These are phyloP conservation scores for Arrhopalites spinosus DNA, from an alignment of 2,888 invertebrate species.

Conservation along the genomic window DNA sequence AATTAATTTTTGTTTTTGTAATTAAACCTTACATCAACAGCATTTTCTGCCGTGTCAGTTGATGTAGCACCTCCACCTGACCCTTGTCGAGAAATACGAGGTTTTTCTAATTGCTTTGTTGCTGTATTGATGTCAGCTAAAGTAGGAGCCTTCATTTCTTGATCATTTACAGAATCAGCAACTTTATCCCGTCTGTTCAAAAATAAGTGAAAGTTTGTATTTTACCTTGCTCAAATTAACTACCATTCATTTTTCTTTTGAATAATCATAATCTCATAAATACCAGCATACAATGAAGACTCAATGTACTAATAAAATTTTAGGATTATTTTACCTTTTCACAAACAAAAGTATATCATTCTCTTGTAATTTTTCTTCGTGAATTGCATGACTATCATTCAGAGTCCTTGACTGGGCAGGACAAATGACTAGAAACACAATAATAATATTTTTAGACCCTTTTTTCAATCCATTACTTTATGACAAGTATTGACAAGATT, in stretches of 20 bases:
- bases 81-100: slow-evolving; percentile 32
- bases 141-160: slow-evolving; percentile 62
- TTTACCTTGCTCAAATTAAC: too few species aligned
- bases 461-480: not conserved
- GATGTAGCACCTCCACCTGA: not conserved
- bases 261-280: too few species aligned
- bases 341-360: slow-evolving; percentile 58
- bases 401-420: slow-evolving; percentile 59
- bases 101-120: slow-evolving; percentile 60
- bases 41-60: slow-evolving; percentile 58
- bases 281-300: too few species aligned
- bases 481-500: not conserved
- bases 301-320: too few species aligned
- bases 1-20: not conserved
- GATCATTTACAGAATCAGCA: slow-evolving; percentile 56
- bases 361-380: slow-evolving; percentile 58
- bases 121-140: slow-evolving; percentile 61
- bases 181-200: slow-evolving; percentile 34
- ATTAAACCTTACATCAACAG: slow-evolving; percentile 61
- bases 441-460: not conserved
- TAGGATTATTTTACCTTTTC: too few species aligned
- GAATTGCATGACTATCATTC: slow-evolving; percentile 59
- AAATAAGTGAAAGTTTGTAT: too few species aligned
- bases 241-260: too few species aligned
- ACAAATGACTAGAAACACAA: slow-evolving; percentile 54